Conservation (phyloP, 1,140 invertebrate genomes). For the Zaprionus kolodkinae region DNA sequence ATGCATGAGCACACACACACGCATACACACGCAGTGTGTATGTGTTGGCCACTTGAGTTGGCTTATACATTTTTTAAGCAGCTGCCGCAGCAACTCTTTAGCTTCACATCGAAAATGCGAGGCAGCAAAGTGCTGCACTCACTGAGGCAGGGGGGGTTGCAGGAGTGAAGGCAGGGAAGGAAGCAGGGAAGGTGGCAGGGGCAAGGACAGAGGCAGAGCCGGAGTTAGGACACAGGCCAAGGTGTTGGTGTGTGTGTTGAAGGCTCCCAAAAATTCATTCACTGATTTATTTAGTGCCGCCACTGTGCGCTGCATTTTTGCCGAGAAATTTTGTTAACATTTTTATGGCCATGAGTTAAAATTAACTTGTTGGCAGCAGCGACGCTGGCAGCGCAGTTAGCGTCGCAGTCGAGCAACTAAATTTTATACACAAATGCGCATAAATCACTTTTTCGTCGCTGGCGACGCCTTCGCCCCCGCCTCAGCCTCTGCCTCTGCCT, state of each 20-base stretch:
- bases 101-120: not conserved
- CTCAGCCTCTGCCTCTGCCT: not conserved
- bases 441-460: slow-evolving; percentile 46
- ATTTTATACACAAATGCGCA: slow-evolving; percentile 49
- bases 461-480: not conserved
- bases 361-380: slow-evolving; percentile 49
- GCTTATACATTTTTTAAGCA: slow-evolving; percentile 48
- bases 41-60: slow-evolving; percentile 28
- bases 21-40: not conserved
- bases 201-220: no score
- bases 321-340: slow-evolving; percentile 51
- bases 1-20: not conserved
- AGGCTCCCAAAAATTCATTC: slow-evolving; percentile 34
- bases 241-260: not conserved
- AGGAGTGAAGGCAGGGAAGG: no score
- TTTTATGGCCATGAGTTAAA: slow-evolving; percentile 50
- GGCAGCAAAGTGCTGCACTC: slow-evolving; percentile 16
- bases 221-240: no score
- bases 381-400: not conserved
- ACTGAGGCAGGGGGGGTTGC: not conserved
- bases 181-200: no score
- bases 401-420: slow-evolving; percentile 30
- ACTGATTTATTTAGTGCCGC: slow-evolving; percentile 52
- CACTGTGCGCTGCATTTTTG: slow-evolving; percentile 25
- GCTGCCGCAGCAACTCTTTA: slow-evolving; percentile 30